A percentile compares a stretch with the other conserved stretches of the same genome.
These are phyloP conservation scores for Cinara cedri DNA, from an alignment of 2,888 invertebrate species.

Conservation along the genomic window DNA sequence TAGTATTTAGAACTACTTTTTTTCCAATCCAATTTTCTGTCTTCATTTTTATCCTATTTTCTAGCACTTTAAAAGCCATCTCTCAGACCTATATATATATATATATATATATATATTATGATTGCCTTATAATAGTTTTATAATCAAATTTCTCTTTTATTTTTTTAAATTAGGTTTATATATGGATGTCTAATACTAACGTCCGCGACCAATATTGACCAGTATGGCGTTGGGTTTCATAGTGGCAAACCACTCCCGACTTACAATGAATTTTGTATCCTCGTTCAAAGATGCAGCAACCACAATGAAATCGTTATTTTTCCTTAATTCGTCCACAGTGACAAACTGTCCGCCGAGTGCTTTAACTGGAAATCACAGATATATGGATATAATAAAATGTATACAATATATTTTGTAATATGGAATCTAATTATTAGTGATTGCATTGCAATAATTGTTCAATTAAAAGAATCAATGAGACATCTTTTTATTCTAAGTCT, in stretches of 20 bases:
- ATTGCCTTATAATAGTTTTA: no score
- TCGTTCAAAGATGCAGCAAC: constrained; percentile 79
- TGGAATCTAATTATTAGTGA: no score
- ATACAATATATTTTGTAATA: no score
- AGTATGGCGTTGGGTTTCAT: constrained; percentile 89
- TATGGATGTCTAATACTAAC: constrained; percentile 59
- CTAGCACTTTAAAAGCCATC: no score
- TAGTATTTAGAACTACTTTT: no score
- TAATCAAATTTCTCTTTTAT: no score
- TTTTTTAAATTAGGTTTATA: background rate
- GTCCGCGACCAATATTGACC: constrained; percentile 86
- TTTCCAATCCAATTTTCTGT: no score
- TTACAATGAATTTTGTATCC: constrained; percentile 81
- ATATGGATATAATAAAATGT: background rate
- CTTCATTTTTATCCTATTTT: no score
- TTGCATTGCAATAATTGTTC: background rate
- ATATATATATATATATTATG: no score
- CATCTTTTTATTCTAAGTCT: background rate
- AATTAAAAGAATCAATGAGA: no score
- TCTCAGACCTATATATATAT: no score
- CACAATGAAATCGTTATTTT: constrained; percentile 84
- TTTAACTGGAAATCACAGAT: constrained; percentile 63
- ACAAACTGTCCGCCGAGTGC: constrained; percentile 74
- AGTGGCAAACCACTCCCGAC: constrained; percentile 74
- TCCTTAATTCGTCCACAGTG: constrained; percentile 74